Base-by-base conservation (phyloP, 2,113 vertebrate genomes). In the Argyrosomus japonicus region DNA sequence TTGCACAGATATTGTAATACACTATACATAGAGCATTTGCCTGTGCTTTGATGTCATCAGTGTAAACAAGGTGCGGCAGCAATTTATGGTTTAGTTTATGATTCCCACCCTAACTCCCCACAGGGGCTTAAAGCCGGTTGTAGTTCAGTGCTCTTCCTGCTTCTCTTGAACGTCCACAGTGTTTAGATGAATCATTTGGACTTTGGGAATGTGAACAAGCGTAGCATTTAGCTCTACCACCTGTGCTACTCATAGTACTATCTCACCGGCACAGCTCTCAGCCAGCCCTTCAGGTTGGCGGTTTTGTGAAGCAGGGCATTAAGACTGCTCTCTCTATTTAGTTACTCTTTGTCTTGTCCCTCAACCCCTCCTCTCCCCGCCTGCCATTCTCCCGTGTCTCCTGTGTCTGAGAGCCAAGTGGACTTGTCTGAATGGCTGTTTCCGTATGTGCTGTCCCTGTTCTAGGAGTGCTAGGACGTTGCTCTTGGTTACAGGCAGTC, bases 401-500 rank as follows among this genome's bases (percentile, higher is more conserved):
- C 85, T 72, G 68, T 84, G 71, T 62, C 87, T 78, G 83, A 86
- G 81, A 88, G 79, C 85, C 79, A 80, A 79, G 83, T 83, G 82
- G 90, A 81, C 78, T 60, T 43, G 80, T 77, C 82, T 88, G 83
- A 91, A 83, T 86, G 73, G 80, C 87, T 86, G 81, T 77, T 92
- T 92, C 88, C 79, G 69, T 53, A 19, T 90, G 74, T 65, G 68
- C 72, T 67, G 77, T 86, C 82, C 51, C 86, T n/a, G 68, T 65
- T 73, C 48, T 51, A 65, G 80, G 73, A 84, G 89, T 87, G 80
- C 85, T 77, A 47, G 71, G 61, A 68, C 17, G 91, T 93, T 94
- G 87, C 91, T 90, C 79, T 54, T 92, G 88, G 94, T 93, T 90
- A 93, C 93, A 82, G 77, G 77, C 82, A 88, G 76, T 87, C 85